Evolutionary conservation across 2,888 invertebrate genomes (phyloP).

Genomic region (Suillia variegata): DNA sequence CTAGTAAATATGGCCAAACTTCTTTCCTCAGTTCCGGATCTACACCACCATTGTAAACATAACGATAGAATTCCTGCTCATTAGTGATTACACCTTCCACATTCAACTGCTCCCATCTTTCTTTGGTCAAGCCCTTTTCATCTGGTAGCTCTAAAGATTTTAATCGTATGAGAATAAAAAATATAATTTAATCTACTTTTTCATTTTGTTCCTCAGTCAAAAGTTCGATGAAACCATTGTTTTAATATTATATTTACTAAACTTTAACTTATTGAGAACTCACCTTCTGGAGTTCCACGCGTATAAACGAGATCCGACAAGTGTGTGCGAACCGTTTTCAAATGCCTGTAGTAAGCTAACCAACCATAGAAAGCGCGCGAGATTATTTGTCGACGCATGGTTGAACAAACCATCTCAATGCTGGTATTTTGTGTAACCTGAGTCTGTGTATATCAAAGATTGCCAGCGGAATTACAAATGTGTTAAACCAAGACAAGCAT

Average conservation of each 20-base stretch:
- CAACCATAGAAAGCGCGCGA: slow-evolving; percentile 96
- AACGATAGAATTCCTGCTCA: slow-evolving; percentile 76
- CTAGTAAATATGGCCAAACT: slow-evolving; percentile 89
- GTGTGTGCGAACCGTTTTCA: slow-evolving; percentile 91
- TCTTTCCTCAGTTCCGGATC: slow-evolving; percentile 76
- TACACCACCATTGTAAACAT: slow-evolving; percentile 88
- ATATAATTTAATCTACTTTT: not conserved
- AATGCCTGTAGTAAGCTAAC: slow-evolving; percentile 91
- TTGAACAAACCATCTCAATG: slow-evolving; percentile 84
- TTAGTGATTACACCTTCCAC: slow-evolving; percentile 68
- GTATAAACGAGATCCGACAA: slow-evolving; percentile 85
- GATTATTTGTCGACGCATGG: slow-evolving; percentile 93
- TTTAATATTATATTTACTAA: not conserved
- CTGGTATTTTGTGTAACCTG: slow-evolving; percentile 65
- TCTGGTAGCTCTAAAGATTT: slow-evolving; percentile 65
- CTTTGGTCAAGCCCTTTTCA: slow-evolving; percentile 75
- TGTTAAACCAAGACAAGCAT: no score
- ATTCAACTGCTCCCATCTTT: slow-evolving; percentile 75
- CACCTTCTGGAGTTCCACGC: slow-evolving; percentile 70
- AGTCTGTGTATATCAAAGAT: slow-evolving; percentile 19
- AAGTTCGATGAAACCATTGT: not conserved
- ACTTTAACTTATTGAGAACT: no score
- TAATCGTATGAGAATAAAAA: not conserved
- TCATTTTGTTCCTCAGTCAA: not conserved
- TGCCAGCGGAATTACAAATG: not conserved